A percentile compares a stretch with the other conserved stretches of the same genome.
phyloP scores from a whole-genome alignment of 37 sponge, comb jelly and placozoan species.

The Petrosia ficiformis region DNA sequence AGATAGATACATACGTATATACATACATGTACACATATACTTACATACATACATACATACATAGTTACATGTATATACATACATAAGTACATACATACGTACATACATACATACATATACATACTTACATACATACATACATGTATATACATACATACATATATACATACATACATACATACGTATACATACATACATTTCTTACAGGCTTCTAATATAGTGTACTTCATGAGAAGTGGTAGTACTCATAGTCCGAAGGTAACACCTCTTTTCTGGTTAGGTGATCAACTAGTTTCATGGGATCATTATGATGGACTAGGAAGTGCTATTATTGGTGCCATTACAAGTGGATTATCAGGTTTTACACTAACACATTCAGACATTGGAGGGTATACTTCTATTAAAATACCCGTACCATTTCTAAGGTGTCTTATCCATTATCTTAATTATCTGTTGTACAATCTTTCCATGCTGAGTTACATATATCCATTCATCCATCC shows the following conservation, averaged over 20 bases:
- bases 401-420: constrained; percentile 13
- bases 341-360: constrained; percentile 62
- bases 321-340: constrained; percentile 60
- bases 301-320: constrained; percentile 68
- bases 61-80: too few species aligned
- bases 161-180: too few species aligned
- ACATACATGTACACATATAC: too few species aligned
- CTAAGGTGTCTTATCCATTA: too few species aligned
- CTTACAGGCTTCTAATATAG: constrained; percentile 30
- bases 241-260: constrained; percentile 21
- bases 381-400: constrained; percentile 81
- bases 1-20: too few species aligned
- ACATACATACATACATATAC: too few species aligned
- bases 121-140: too few species aligned
- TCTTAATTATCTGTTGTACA: neutral
- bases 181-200: neutral
- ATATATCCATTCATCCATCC: too few species aligned
- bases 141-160: too few species aligned
- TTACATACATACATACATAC: too few species aligned
- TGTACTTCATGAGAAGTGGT: constrained; percentile 82
- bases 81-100: too few species aligned
- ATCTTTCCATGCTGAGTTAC: too few species aligned
- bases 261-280: constrained; percentile 66
- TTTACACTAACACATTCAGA: constrained; percentile 67
- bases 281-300: constrained; percentile 82